These are phyloP conservation scores for Sternotherus odoratus DNA, from an alignment of 2,797 vertebrate species.

Conservation along the genomic window DNA sequence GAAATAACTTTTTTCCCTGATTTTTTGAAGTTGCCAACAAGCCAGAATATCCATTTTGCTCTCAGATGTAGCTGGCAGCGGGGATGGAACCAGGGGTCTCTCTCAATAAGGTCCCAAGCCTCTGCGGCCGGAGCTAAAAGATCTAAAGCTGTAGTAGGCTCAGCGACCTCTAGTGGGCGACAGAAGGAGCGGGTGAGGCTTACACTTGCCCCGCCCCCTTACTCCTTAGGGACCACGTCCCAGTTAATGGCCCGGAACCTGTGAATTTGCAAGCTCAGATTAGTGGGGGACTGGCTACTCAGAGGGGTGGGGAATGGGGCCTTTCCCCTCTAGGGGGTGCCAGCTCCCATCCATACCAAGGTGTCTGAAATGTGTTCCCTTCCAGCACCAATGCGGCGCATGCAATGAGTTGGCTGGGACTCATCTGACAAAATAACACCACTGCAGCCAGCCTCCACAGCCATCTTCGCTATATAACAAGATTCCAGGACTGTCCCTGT, in stretches of 20 bases:
- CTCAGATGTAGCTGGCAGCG: not conserved
- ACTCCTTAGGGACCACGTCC: not conserved
- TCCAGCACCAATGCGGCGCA: not conserved
- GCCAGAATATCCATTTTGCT: not conserved
- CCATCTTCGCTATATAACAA: not conserved
- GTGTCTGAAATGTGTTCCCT: too few relatives aligned
- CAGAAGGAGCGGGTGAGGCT: not conserved
- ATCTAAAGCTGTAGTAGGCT: not conserved
- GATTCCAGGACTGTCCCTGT: not conserved
- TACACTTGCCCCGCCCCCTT: not conserved
- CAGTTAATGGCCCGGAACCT: not conserved
- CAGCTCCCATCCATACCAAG: not conserved
- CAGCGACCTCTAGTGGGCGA: not conserved
- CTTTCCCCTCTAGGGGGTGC: not conserved
- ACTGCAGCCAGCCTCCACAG: not conserved
- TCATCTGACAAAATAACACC: not conserved
- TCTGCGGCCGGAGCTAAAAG: not conserved
- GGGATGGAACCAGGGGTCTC: not conserved
- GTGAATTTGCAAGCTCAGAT: not conserved
- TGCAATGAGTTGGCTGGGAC: not conserved
- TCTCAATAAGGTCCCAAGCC: not conserved
- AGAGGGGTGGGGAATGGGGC: not conserved
- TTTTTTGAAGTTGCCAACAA: not conserved
- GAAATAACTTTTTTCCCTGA: not conserved
- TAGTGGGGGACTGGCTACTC: not conserved